Evolutionary conservation across 92 coral and sea anemone species (phyloP).

Genomic region (Parazoanthus darwini): DNA sequence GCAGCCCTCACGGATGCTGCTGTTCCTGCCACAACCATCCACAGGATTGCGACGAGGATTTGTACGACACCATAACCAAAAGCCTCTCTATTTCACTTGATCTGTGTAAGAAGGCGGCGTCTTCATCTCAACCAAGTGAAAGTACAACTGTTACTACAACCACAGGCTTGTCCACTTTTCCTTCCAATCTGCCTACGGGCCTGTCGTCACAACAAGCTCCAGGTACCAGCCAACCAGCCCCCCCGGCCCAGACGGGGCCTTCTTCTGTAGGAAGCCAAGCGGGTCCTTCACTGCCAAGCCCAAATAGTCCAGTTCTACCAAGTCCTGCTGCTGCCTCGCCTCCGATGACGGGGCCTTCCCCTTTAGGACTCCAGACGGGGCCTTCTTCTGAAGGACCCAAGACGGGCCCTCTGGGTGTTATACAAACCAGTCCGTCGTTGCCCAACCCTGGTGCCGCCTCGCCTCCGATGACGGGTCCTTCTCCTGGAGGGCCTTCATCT

Average conservation of each 20-base stretch:
- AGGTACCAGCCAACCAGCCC: background rate
- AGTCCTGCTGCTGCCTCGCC: slow-evolving; percentile 3
- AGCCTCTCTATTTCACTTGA: slow-evolving; percentile 28
- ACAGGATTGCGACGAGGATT: slow-evolving; percentile 27
- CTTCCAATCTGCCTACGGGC: background rate
- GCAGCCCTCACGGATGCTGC: slow-evolving; percentile 24
- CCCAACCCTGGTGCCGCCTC: slow-evolving; percentile 23
- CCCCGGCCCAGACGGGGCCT: background rate
- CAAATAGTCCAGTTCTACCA: slow-evolving; percentile 7
- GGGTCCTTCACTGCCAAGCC: background rate
- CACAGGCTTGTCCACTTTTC: background rate
- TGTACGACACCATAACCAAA: slow-evolving; percentile 38
- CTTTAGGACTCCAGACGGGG: background rate
- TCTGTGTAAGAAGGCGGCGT: slow-evolving; percentile 3
- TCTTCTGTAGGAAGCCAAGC: background rate
- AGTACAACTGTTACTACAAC: background rate
- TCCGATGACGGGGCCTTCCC: slow-evolving; percentile 5
- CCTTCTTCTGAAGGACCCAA: background rate
- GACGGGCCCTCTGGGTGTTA: background rate
- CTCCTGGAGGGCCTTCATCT: background rate
- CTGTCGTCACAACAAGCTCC: background rate
- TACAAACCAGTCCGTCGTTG: background rate
- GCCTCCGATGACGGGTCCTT: background rate
- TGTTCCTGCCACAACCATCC: slow-evolving; percentile 25
- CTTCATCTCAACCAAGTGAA: slow-evolving; percentile 2